Evolutionary conservation across 2,888 invertebrate genomes (phyloP).

Genomic region (Tipula unca): DNA sequence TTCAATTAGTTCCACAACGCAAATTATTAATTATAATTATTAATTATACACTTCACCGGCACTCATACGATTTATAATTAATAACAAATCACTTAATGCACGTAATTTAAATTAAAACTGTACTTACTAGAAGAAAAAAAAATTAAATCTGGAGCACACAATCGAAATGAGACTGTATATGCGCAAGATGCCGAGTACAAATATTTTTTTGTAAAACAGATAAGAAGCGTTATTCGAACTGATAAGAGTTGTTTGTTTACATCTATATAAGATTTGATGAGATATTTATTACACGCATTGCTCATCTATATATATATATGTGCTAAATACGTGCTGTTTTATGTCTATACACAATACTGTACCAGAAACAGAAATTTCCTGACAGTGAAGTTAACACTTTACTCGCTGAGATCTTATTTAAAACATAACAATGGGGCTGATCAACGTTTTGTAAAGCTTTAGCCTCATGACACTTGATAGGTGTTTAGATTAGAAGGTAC

Average conservation of each 20-base stretch:
- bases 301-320: too few species aligned
- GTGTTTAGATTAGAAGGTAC: too few species aligned
- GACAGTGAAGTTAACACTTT: too few species aligned
- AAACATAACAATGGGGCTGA: too few species aligned
- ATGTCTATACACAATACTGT: too few species aligned
- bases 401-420: too few species aligned
- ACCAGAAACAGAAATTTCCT: too few species aligned
- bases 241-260: neutral
- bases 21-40: neutral
- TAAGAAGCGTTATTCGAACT: neutral
- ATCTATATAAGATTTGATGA: neutral
- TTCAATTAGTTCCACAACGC: too few species aligned
- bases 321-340: too few species aligned
- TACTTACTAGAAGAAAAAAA: too few species aligned
- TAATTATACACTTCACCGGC: neutral
- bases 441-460: too few species aligned
- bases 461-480: too few species aligned
- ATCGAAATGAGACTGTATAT: neutral
- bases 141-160: neutral
- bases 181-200: neutral
- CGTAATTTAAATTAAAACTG: neutral
- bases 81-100: neutral
- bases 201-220: neutral
- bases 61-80: neutral
- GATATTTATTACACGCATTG: neutral